Evolutionary conservation across 2,888 invertebrate genomes (phyloP), one percentile per base, ranked within the genome.

Genomic region (Tetranychus piercei): DNA sequence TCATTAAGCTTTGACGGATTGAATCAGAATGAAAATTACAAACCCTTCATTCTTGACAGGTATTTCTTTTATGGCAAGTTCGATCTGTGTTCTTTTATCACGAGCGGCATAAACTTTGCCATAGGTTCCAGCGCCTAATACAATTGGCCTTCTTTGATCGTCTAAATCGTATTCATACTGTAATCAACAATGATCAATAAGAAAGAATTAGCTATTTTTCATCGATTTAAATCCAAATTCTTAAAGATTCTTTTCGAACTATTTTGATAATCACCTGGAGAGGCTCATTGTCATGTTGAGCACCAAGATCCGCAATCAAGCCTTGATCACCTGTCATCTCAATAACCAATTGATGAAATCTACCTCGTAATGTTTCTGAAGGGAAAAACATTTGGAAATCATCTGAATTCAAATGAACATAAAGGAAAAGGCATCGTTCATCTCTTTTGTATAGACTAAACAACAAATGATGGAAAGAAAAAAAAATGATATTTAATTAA

Each of bases 361-460:
- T 71, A 73, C 75, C 65, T 22, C 79, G 44, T 72, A 78, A 44
- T 71, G 87, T 86, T 78, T 89, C 88, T 1, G 96, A 95, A 1
- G 99, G 94, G 80, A 99, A 90, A 83, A 90, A 95, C 84, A 99
- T 93, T 87, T 97, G 96, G 85, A 99, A 99, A 84, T 97, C 96
- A 81, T 96, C 95, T 0, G 95, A 95, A 82, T 97, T 96, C 83
- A 95, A 92, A 82, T 94, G 91, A 64, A 99, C 97, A 83, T 99
- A 99, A 0, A 99, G 86, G 83, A 96, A 96, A 15, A 97, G 87
- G 78, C 95, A 95, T 22, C 96, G 87, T 81, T 94, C 92, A 83
- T 99, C 97, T 69, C 95, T 87, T 83, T 95, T 96, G 84, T 95
- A 97, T 77, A 94, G 85, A 84, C 94, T 93, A 82, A 55, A 55